Base-by-base conservation (phyloP, 2,888 invertebrate genomes). In the Mamestra brassicae region DNA sequence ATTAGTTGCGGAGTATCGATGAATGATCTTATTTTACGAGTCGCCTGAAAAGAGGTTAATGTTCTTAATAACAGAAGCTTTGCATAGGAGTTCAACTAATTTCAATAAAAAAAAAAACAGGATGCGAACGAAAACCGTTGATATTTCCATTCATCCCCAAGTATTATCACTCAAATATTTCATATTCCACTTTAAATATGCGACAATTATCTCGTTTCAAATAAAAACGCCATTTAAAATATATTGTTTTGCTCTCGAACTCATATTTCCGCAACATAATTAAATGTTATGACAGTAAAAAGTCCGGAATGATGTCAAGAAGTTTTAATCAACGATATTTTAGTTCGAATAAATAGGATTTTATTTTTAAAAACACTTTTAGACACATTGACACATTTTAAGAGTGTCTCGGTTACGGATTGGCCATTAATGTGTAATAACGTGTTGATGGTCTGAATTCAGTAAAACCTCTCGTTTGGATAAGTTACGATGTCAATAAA, bases 341-440 rank as follows among this genome's bases (percentile, higher is more conserved):
- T 81, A 73, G 60, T 26, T 52, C 55, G 7, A 66, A 77, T 73
- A 72, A 73, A 76, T 71, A 69, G 52, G 52, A 55, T 72, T 79
- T 58, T 82, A 75, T 78, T 84, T 85, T 78, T 62, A 63, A 67
- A 74, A 74, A 55, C 75, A 58, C 42, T 74, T 75, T 69, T 67
- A 73, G 77, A 68, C 63, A 78, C 78, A 71, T 80, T 85, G 85
- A 77, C 83, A 85, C 50, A 74, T 81, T 81, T 81, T 78, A 69
- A 58, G 64, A 52, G 42, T 55, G 66, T 52, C 50, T 45, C 62
- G 13, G 66, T 74, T 71, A 77, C 62, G 70, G 63, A 83, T 83
- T 64, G 74, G 38, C 67, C 71, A 71, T 80, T 85, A 69, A 77
- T 74, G 68, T 69, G 63, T 64, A 64, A 71, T 73, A 76, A 64